Percentiles rank a stretch among this genome's conserved stretches.
Conservation (phyloP, 1,140 invertebrate species). For the Lepidotrigona ventralis region DNA sequence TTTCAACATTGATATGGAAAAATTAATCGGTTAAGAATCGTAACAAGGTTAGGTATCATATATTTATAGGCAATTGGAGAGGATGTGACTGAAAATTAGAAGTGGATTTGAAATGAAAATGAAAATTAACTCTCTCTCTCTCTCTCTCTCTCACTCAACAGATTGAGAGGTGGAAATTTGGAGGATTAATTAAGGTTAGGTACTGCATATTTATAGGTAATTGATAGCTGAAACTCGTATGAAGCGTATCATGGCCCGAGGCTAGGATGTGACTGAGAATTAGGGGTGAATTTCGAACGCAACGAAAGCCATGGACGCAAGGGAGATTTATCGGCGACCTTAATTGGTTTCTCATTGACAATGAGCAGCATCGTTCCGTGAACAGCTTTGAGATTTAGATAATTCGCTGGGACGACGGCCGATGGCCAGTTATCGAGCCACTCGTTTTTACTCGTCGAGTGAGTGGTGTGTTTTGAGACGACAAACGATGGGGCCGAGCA, state of each 20-base stretch:
- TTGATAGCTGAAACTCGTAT: not conserved
- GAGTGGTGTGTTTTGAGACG: not conserved
- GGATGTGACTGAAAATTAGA: too few relatives aligned
- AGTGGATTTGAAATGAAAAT: too few relatives aligned
- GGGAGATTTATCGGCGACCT: constrained; percentile 22
- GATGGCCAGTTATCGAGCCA: not conserved
- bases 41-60: too few relatives aligned
- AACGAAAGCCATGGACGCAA: not conserved
- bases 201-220: not conserved
- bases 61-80: too few relatives aligned
- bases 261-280: not conserved
- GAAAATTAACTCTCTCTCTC: too few relatives aligned
- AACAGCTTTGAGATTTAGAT: constrained; percentile 24
- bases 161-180: too few relatives aligned
- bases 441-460: not conserved
- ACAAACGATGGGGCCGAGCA: too few relatives aligned
- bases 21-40: too few relatives aligned
- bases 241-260: not conserved
- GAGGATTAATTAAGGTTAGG: not conserved
- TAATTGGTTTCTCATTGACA: constrained; percentile 26
- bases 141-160: too few relatives aligned
- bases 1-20: too few relatives aligned
- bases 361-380: not conserved
- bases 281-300: not conserved
- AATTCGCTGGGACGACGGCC: not conserved